Conservation (phyloP, 2,113 vertebrate species). For the Oxyruncus cristatus region DNA sequence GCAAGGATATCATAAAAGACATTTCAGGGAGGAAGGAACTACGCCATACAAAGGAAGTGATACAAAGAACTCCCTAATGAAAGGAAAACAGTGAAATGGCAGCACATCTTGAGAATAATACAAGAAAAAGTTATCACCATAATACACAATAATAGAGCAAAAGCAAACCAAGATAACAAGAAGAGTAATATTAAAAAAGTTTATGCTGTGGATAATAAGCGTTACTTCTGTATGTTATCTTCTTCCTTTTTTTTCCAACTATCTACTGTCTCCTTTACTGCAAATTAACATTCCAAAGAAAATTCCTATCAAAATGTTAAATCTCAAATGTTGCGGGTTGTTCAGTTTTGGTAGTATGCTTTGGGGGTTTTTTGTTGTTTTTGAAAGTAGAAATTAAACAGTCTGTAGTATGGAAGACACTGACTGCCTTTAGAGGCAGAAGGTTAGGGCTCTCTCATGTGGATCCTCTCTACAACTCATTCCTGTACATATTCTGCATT, state of each 20-base stretch:
- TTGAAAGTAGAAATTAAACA: not conserved
- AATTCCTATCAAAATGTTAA: not conserved
- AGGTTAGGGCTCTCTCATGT: not conserved
- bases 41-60: not conserved
- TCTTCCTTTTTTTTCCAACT: fast-evolving
- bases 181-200: not conserved
- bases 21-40: not conserved
- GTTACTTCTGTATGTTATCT: not conserved
- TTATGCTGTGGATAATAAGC: not conserved
- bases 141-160: not conserved
- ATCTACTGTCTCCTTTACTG: not conserved
- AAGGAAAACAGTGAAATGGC: not conserved
- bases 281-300: not conserved
- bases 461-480: not conserved
- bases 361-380: not conserved
- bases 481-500: not conserved
- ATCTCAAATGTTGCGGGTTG: not conserved
- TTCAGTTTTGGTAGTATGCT: not conserved
- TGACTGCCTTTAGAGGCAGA: not conserved
- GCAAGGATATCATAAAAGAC: not conserved
- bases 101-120: not conserved
- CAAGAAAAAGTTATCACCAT: not conserved
- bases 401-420: not conserved
- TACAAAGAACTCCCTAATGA: not conserved
- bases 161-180: not conserved